These are phyloP conservation scores for Opisthograptis luteolata DNA, from an alignment of 2,888 invertebrate species.

Conservation along the genomic window DNA sequence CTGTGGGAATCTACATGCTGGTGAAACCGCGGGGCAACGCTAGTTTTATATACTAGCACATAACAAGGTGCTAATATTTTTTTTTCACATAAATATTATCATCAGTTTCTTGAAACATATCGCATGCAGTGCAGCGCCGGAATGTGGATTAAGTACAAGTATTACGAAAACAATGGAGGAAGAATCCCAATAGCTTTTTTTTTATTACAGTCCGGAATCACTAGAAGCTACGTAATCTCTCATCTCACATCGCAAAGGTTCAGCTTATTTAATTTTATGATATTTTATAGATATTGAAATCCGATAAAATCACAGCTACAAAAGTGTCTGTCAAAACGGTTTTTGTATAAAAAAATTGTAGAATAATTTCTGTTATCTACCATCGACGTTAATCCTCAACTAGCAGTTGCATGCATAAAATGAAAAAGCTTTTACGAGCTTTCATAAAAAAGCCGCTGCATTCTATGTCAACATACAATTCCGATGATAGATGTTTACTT, in stretches of 20 bases:
- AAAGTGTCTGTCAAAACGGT: slow-evolving; percentile 41
- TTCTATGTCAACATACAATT: slow-evolving; percentile 35
- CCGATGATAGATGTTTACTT: background rate
- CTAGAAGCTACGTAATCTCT: background rate
- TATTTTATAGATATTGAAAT: slow-evolving; percentile 31
- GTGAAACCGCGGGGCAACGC: too few species aligned
- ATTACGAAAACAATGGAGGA: too few species aligned
- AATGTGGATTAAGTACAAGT: too few species aligned
- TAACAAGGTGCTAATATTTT: too few species aligned
- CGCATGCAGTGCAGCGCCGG: too few species aligned
- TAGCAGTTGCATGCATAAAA: slow-evolving; percentile 46
- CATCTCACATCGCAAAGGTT: slow-evolving; percentile 1
- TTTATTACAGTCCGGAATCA: background rate
- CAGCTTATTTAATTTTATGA: background rate
- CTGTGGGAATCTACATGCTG: too few species aligned
- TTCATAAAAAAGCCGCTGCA: slow-evolving; percentile 34
- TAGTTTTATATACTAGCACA: too few species aligned
- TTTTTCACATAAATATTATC: too few species aligned
- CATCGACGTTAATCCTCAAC: slow-evolving; percentile 45
- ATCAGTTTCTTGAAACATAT: too few species aligned
- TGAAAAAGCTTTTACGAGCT: slow-evolving; percentile 48
- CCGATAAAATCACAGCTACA: slow-evolving; percentile 38
- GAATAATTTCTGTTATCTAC: slow-evolving; percentile 43
- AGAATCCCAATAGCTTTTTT: too few species aligned
- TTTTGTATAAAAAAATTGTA: slow-evolving; percentile 36